phyloP scores from a whole-genome alignment of 2,888 invertebrate genomes.

The Idaea aversata region DNA sequence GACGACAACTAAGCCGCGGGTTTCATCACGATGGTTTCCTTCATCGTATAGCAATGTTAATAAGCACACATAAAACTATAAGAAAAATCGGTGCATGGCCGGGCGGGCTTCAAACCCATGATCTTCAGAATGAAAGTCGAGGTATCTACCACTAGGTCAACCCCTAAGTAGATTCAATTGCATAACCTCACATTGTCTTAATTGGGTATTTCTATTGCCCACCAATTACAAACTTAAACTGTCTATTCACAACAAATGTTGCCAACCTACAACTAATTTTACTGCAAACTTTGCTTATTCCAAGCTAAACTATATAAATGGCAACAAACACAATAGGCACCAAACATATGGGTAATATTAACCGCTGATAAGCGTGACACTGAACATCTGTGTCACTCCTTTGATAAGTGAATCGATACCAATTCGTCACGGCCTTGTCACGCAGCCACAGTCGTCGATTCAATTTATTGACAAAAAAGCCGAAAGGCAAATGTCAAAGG shows the following conservation, averaged over 20 bases:
- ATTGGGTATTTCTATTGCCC: too few relatives aligned
- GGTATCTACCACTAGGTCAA: too few relatives aligned
- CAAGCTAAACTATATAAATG: background rate
- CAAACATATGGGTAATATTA: background rate
- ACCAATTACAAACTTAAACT: background rate
- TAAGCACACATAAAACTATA: too few relatives aligned
- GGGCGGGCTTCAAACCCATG: too few relatives aligned
- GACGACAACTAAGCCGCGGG: too few relatives aligned
- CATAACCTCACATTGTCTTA: too few relatives aligned
- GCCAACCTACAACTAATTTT: background rate
- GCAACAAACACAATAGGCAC: background rate
- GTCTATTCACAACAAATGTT: background rate
- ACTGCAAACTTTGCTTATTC: background rate
- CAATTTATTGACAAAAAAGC: background rate
- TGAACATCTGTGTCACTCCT: background rate
- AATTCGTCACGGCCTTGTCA: background rate
- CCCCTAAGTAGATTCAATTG: too few relatives aligned
- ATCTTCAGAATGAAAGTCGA: too few relatives aligned
- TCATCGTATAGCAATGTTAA: too few relatives aligned
- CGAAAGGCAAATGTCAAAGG: background rate
- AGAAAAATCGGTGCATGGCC: too few relatives aligned
- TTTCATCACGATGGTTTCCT: too few relatives aligned
- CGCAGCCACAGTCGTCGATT: background rate
- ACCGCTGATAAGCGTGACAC: background rate
- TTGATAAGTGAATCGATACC: background rate